Percentiles rank a stretch among this genome's conserved stretches.
phyloP scores from a whole-genome alignment of 2,113 vertebrate species.

The Microtus montanus region DNA sequence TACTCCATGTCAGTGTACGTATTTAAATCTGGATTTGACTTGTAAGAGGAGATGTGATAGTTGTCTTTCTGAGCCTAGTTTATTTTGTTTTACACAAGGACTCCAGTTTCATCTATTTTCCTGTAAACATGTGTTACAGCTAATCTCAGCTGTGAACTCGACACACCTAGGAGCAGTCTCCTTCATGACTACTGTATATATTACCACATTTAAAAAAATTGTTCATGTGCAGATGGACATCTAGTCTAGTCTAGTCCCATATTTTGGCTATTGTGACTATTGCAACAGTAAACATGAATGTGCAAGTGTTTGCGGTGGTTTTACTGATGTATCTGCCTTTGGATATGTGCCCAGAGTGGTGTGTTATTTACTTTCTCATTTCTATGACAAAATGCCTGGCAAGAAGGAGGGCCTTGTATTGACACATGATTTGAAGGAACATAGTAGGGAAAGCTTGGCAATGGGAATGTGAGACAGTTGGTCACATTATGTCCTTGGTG shows the following conservation, averaged over 20 bases:
- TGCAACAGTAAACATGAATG: background rate
- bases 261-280: background rate
- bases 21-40: background rate
- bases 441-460: background rate
- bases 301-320: background rate
- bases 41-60: too few relatives aligned
- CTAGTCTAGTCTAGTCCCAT: background rate
- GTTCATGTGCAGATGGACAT: background rate
- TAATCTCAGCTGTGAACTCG: background rate
- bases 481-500: background rate
- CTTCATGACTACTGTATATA: background rate
- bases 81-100: background rate
- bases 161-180: background rate
- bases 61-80: background rate
- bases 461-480: background rate
- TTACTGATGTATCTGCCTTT: background rate
- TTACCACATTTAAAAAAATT: background rate
- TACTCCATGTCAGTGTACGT: background rate
- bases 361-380: background rate
- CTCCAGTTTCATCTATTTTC: background rate
- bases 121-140: background rate
- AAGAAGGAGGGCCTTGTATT: background rate
- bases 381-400: background rate
- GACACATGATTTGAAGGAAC: background rate
- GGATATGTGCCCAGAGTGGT: background rate